Percentiles rank a stretch among this genome's conserved stretches.
Evolutionary conservation across 2,113 vertebrate genomes (phyloP).

Genomic region (Rhagologus leucostigma): DNA sequence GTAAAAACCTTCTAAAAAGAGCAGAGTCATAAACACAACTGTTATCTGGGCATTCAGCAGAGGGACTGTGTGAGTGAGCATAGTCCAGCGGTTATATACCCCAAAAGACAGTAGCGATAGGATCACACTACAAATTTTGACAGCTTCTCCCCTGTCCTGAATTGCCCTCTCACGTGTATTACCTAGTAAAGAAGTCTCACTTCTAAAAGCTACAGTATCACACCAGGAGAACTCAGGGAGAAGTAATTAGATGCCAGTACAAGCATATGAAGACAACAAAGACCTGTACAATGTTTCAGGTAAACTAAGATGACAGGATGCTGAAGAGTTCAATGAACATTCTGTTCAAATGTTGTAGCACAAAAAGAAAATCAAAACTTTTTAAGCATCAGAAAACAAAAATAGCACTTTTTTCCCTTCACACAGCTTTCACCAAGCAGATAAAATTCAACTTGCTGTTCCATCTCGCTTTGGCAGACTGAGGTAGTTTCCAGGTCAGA

Average conservation of each 20-base stretch:
- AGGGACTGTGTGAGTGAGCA: not conserved
- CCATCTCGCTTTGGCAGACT: not conserved
- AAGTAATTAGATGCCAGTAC: not conserved
- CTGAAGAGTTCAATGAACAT: not conserved
- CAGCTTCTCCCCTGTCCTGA: not conserved
- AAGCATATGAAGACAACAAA: not conserved
- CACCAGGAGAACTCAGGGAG: not conserved
- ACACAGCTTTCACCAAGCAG: not conserved
- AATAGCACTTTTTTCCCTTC: not conserved
- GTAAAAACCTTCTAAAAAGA: not conserved
- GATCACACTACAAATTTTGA: rapidly evolving
- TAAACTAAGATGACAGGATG: not conserved
- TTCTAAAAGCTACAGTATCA: not conserved
- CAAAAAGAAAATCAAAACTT: not conserved
- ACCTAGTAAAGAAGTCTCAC: not conserved
- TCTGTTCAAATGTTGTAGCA: not conserved
- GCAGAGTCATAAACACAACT: not conserved
- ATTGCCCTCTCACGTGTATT: rapidly evolving
- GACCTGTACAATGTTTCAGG: not conserved
- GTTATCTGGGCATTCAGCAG: not conserved
- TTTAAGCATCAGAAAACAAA: not conserved
- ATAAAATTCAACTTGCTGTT: not conserved
- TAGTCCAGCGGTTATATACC: not conserved
- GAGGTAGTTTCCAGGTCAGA: not conserved
- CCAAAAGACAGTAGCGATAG: not conserved